These are phyloP conservation scores for Cichlasoma orientale DNA, from an alignment of 2,797 vertebrate genomes.

Conservation along the genomic window DNA sequence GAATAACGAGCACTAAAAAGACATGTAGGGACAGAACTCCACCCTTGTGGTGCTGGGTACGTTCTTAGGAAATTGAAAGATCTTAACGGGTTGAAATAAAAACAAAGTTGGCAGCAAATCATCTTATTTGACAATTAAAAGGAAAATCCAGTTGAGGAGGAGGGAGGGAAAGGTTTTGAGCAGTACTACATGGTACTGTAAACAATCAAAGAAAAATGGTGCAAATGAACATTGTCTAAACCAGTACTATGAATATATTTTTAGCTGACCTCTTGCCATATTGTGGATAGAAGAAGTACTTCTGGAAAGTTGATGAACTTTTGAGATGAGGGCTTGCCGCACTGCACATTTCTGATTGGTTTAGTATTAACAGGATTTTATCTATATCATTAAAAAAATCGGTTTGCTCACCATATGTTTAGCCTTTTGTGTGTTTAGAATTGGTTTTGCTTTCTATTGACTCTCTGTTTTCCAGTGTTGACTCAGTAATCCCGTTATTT, in stretches of 20 bases:
- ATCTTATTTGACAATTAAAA: background rate
- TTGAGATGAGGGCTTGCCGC: background rate
- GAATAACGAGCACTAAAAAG: slow-evolving; percentile 19
- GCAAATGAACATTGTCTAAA: background rate
- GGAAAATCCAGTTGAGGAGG: background rate
- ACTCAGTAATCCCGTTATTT: background rate
- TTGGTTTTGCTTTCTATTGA: background rate
- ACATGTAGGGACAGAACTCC: slow-evolving; percentile 18
- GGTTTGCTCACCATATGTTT: background rate
- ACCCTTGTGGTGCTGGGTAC: background rate
- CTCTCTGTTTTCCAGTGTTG: background rate
- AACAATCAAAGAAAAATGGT: background rate
- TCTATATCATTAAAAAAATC: background rate
- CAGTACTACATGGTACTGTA: background rate
- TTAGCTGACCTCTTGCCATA: background rate
- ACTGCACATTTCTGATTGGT: background rate
- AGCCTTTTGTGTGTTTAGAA: background rate
- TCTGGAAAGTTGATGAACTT: too few relatives aligned
- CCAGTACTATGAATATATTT: background rate
- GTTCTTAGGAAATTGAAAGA: slow-evolving; percentile 18
- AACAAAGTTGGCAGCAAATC: background rate
- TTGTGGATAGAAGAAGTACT: background rate
- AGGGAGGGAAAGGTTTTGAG: background rate
- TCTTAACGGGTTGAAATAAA: background rate
- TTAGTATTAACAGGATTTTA: background rate